Conservation (phyloP, 2,797 vertebrate genomes). For the Eupleurogrammus muticus region DNA sequence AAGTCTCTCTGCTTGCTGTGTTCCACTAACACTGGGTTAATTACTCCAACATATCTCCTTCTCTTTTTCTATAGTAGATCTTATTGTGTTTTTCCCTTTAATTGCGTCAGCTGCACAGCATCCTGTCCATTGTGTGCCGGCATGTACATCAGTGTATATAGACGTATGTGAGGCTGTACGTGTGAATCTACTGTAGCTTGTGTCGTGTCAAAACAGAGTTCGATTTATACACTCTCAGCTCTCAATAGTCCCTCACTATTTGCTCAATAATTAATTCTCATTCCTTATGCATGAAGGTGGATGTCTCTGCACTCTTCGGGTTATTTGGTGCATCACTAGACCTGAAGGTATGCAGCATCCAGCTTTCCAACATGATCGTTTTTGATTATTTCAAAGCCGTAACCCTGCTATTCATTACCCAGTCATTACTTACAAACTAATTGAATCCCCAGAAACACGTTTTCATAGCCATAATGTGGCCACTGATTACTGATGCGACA, state of each 20-base stretch:
- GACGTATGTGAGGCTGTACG: neutral
- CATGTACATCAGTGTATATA: constrained; percentile 9
- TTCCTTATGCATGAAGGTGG: constrained; percentile 18
- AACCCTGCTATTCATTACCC: neutral
- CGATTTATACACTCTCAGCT: constrained; percentile 34
- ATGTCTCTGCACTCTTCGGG: neutral
- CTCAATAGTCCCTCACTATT: constrained; percentile 26
- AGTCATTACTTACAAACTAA: neutral
- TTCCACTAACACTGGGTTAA: constrained; percentile 3
- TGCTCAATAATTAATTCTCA: constrained; percentile 23
- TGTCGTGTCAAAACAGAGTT: constrained; percentile 16
- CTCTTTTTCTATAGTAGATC: constrained; percentile 5
- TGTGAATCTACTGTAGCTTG: constrained; percentile 12
- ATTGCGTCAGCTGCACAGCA: neutral
- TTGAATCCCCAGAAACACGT: neutral
- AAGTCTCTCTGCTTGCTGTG: constrained; percentile 28
- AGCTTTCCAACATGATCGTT: constrained; percentile 9
- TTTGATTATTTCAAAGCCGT: neutral
- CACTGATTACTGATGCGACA: neutral
- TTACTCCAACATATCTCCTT: neutral
- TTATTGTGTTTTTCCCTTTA: neutral
- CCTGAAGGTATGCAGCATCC: neutral
- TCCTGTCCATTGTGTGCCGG: neutral
- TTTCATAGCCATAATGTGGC: neutral
- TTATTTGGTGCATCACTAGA: constrained; percentile 3